Evolutionary conservation across 2,113 vertebrate genomes (phyloP), one percentile per base, ranked within the genome.

Genomic region (Lampris incognitus): DNA sequence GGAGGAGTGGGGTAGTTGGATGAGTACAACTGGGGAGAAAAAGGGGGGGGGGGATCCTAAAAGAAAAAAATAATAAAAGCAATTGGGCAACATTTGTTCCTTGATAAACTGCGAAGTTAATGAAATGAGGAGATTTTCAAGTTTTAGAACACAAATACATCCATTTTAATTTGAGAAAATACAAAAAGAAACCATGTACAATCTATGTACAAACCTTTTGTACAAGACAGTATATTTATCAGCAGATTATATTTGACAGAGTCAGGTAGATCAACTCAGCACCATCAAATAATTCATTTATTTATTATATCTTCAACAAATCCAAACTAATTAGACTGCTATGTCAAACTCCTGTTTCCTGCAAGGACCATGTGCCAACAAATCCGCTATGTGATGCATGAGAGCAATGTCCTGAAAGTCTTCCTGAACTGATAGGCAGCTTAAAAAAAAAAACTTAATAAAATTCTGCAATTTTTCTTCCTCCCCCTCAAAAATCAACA

Each of bases 131-230:
- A 85, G 39, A 71, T 38, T 64, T 74, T 74, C 79, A 77, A 74
- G 39, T 62, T 93, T 95, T 97, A 98, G 96, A 98, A 97, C 97
- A 99, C 97, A 97, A 98, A 98, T 98, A 99, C 97, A 98, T 98
- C 97, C 96, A 98, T 99, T 98, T 99, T 98, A 98, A 98, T 96
- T 97, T 97, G 95, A 96, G 97, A 99, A 98, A 98, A 99, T 98
- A 99, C 97, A 99, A 99, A 99, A 98, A 98, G 96, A 98, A 98
- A 98, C 94, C 96, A 98, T 98, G 97, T 98, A 99, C 97, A 99
- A 97, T 97, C 96, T 98, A 98, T 98, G 97, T 98, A 98, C 97
- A 99, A 96, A 97, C 94, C 84, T 94, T 97, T 98, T 98, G 96
- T 99, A 99, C 97, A 98, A 95, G 97, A 98, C 97, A 93, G 96